Percentiles rank a stretch among this genome's conserved stretches.
phyloP scores from a whole-genome alignment of 2,113 vertebrate species.

The Eptesicus fuscus region DNA sequence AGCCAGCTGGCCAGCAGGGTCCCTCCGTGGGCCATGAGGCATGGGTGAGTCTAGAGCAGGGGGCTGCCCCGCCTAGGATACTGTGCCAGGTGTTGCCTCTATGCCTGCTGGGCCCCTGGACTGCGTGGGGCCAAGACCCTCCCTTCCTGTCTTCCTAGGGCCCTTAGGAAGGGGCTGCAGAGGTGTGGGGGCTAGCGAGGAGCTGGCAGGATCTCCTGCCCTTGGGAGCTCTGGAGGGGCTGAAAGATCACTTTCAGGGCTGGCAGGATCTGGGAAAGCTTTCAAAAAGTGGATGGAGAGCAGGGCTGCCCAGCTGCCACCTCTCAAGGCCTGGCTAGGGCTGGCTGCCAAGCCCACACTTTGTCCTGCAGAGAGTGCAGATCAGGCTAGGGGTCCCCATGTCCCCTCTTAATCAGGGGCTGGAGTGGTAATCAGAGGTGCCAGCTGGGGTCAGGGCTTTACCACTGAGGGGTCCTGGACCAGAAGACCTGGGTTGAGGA shows the following conservation, averaged over 20 bases:
- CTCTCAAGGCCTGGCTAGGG: slow-evolving; percentile 2
- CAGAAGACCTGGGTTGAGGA: not conserved
- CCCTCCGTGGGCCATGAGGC: slow-evolving; percentile 57
- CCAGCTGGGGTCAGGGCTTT: not conserved
- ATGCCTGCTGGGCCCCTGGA: not conserved
- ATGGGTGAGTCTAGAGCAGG: slow-evolving; percentile 36
- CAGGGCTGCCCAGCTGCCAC: slow-evolving; percentile 28
- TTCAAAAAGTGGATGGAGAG: slow-evolving; percentile 22
- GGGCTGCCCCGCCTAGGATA: slow-evolving; percentile 11
- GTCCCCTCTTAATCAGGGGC: not conserved
- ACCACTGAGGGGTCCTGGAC: not conserved
- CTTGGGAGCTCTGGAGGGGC: not conserved
- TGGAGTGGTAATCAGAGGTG: not conserved
- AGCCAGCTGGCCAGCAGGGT: slow-evolving; percentile 69
- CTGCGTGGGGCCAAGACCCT: not conserved
- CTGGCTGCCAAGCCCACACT: slow-evolving; percentile 26
- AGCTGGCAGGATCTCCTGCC: not conserved
- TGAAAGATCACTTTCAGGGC: slow-evolving; percentile 18
- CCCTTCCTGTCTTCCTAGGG: not conserved
- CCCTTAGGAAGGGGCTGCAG: not conserved
- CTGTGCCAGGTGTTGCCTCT: not conserved
- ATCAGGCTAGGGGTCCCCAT: not conserved
- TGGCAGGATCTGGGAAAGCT: slow-evolving; percentile 35
- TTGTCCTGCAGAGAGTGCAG: slow-evolving; percentile 18
- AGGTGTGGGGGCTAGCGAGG: not conserved